Evolutionary conservation across 2,888 invertebrate genomes (phyloP).

Genomic region (Lithophane ornitopus): DNA sequence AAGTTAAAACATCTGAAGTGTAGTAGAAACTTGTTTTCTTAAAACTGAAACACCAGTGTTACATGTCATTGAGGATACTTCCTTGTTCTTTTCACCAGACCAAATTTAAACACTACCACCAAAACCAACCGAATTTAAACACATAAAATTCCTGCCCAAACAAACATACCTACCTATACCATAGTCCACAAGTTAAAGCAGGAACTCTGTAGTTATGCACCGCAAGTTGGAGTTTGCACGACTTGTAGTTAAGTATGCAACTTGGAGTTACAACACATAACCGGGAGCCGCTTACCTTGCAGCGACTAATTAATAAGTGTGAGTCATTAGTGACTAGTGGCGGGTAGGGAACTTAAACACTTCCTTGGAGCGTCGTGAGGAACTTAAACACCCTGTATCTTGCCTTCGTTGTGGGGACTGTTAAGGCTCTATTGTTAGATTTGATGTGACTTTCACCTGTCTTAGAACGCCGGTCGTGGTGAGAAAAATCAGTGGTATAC

Average conservation of each 20-base stretch:
- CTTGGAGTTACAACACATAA: conserved; percentile 38
- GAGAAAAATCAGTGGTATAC: neutral
- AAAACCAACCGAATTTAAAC: neutral
- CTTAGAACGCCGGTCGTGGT: neutral
- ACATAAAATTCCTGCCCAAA: neutral
- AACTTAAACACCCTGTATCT: neutral
- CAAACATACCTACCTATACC: conserved; percentile 1
- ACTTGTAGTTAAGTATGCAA: conserved; percentile 39
- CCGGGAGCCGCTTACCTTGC: conserved; percentile 34
- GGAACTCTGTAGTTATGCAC: conserved; percentile 14
- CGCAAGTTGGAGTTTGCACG: conserved; percentile 10
- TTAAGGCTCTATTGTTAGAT: neutral
- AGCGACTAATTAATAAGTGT: conserved; percentile 33
- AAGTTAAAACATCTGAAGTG: neutral
- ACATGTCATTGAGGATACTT: neutral
- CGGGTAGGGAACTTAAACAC: conserved; percentile 4
- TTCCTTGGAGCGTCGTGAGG: conserved; percentile 1
- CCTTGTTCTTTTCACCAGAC: neutral
- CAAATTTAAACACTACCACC: too few species aligned
- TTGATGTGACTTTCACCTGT: neutral
- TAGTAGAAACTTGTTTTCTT: neutral
- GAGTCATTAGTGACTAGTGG: conserved; percentile 45
- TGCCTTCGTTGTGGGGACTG: neutral
- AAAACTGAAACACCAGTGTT: neutral
- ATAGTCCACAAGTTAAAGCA: conserved; percentile 1